Evolutionary conservation across 2,113 vertebrate species (phyloP), one percentile per base, ranked within the genome.

Genomic region (Uropsilus gracilis): DNA sequence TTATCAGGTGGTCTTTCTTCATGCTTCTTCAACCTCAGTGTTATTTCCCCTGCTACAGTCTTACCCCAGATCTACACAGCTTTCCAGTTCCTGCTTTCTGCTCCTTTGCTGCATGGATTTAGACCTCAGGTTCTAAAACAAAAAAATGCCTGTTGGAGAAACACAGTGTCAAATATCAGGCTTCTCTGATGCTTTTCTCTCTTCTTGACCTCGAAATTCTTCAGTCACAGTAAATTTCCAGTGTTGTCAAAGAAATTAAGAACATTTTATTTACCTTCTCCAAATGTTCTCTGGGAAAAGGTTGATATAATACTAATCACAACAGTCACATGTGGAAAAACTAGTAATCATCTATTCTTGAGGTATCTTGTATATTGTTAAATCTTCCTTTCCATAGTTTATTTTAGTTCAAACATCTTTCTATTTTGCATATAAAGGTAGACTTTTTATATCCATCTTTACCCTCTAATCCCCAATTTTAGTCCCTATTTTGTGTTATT

Each of bases 251-350:
- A 63, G 7, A 68, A 28, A 77, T 18, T 63, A 84, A 46, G 92
- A 69, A 68, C n/a, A 37, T 48, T 88, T 3, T 71, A 72, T 73
- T 95, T 92, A 3, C 0, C 22, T 55, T 91, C 13, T 46, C 10
- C 86, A 61, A 86, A 78, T 86, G 10, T 93, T 83, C 57, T 86
- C 13, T 11, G 16, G 59, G 64, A 53, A 24, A 86, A 18, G 7
- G 1, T 55, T 91, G 20, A 1, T 39, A 39, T 75, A 37, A 53
- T 68, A 37, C 22, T 11, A 57, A 37, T 69, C 13, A 59, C 10
- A 16, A 53, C 2, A 50, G n/a, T 9, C 46, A 59, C 22, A 37
- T 72, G 37, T 59, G 28, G 77, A 73, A 90, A 93, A 42, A 16
- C 14, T 72, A 44, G 18, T 61, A 53, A 37, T 85, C 8, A 6